Base-by-base conservation (phyloP, 2,888 invertebrate species). In the Athrips mouffetella region DNA sequence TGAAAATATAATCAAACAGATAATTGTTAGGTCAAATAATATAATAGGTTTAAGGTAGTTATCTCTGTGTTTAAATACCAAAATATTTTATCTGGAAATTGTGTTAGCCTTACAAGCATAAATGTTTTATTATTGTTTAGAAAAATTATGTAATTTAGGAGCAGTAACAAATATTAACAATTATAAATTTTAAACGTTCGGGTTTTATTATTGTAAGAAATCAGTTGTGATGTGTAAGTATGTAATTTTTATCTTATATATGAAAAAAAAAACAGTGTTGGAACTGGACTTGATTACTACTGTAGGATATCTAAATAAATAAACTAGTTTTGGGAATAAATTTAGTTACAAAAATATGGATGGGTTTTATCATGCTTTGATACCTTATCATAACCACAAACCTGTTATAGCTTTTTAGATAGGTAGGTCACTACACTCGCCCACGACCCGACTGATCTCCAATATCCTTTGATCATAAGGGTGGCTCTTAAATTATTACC, bases 291-390 rank as follows among this genome's bases (percentile, higher is more conserved):
- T 72, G 63, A 70, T 55, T 60, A 68, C 59, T 67, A 70, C 63
- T 62, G 70, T 79, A 78, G 73, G 66, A 65, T 74, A 77, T 77
- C 71, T 73, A 76, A 80, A 76, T 69, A 54, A 80, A 76, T 69
- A 54, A 63, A 76, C n/a, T 80, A 79, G 76, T 76, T 77, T 77
- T 76, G 75, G 60, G 65, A 83, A 80, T 82, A 83, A 80, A 82
- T 74, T 78, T 77, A 81, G 76, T 72, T 73, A 72, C 67, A 73
- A 77, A 72, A 45, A 35, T 23, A 15, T 25, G 20, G 3, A 35
- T 10, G 2, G 33, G 20, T 11, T 45, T 45, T 45, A 23, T 11
- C n/a, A 40, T 25, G 11, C 10, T n/a, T 39, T 21, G 2, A 5
- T 21, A 5, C 21, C 18, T 35, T 18, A 8, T 7, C 7, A 33